These are phyloP conservation scores for Ancistrus triradiatus DNA, from an alignment of 2,113 vertebrate species.

Conservation along the genomic window DNA sequence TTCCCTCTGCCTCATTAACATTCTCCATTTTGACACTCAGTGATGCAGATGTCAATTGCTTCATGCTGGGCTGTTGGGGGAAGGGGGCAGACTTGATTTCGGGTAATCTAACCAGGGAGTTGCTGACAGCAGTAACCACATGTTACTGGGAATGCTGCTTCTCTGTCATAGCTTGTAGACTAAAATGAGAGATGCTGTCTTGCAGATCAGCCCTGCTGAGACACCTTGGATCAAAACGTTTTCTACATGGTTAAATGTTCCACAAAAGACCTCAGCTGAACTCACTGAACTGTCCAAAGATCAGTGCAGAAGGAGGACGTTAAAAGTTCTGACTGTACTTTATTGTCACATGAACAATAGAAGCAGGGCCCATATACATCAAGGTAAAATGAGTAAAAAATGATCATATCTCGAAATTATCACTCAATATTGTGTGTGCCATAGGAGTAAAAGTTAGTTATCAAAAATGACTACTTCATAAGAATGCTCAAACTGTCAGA, in stretches of 20 bases:
- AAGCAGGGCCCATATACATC: too few relatives aligned
- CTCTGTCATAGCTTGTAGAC: constrained; percentile 32
- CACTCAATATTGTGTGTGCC: too few relatives aligned
- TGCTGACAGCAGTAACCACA: constrained; percentile 32
- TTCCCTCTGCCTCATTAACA: constrained; percentile 50
- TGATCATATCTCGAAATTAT: too few relatives aligned
- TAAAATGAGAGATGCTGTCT: constrained; percentile 26
- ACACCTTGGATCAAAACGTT: constrained; percentile 24
- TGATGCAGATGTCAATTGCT: constrained; percentile 59
- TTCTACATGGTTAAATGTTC: constrained; percentile 43
- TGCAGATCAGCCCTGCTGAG: constrained; percentile 23
- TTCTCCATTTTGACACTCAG: constrained; percentile 45
- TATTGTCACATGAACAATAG: background rate
- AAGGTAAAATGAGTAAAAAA: too few relatives aligned
- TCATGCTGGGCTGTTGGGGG: constrained; percentile 49
- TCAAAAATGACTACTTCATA: too few relatives aligned
- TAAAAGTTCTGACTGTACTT: constrained; percentile 10
- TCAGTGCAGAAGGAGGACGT: background rate
- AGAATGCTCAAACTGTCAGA: too few relatives aligned
- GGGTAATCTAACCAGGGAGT: constrained; percentile 55
- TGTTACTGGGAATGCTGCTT: constrained; percentile 26
- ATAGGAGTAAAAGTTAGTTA: too few relatives aligned
- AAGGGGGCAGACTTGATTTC: constrained; percentile 37
- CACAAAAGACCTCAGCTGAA: constrained; percentile 20
- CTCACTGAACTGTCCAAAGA: constrained; percentile 2